Evolutionary conservation across 2,797 vertebrate genomes (phyloP), one percentile per base, ranked within the genome.

Genomic region (Rhinogobio ventralis): DNA sequence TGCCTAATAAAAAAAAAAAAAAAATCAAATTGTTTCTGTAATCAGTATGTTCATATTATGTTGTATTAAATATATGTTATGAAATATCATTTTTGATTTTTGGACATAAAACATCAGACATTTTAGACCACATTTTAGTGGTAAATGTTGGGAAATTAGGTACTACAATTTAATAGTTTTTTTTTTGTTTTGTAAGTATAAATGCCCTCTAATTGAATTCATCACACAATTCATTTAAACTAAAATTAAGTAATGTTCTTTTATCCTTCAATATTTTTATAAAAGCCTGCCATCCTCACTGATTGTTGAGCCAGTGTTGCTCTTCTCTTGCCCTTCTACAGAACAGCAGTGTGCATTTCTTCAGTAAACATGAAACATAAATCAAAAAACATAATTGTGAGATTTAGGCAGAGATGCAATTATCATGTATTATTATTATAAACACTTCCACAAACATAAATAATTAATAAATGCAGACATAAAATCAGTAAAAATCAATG

Each of bases 111-210:
- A 20, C 11, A 45, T 28, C 45, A 28, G 71, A 30, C 5, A 30
- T 49, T 74, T 20, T 23, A 20, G 11, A 75, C 11, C n/a, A 60
- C 55, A 33, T 11, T 75, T 55, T 55, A 36, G 20, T 36, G 1
- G 17, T 55, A 36, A n/a, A 36, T 75, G 49, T 75, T 75, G 20
- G 45, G 25, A n/a, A 49, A 72, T 72, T n/a, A 42, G 36, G 67
- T 69, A 23, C 19, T 68, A 68, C 66, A 68, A 39, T 42, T 36
- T 5, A 45, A 45, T 20, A 49, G 8, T 17, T 28, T 49, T 72
- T 55, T 2, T 19, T 73, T 49, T 20, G 0, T 46, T 46, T 73
- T 73, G 25, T 49, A 49, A 53, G 74, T 76, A 39, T 57, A n/a
- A 5, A 76, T 76, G 17, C 4, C 13, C 13, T n/a, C 20, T 39